Evolutionary conservation across 1,140 invertebrate genomes (phyloP).

Genomic region (Nilaparvata lugens): DNA sequence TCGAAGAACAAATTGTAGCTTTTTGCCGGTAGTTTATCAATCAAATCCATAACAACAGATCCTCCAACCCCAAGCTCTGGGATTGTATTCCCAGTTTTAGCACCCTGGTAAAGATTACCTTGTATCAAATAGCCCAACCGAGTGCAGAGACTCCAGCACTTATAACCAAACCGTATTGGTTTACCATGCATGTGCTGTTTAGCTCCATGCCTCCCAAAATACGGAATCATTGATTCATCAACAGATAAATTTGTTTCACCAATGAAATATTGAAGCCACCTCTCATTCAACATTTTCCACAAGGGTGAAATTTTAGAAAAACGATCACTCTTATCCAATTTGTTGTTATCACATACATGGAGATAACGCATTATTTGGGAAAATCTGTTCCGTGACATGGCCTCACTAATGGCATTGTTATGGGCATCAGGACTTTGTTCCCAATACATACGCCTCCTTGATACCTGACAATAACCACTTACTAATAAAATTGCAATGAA

Average conservation of each 20-base stretch:
- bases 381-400: no score
- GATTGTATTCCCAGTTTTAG: constrained; percentile 1
- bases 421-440: no score
- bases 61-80: constrained; percentile 24
- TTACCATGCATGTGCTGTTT: constrained; percentile 29
- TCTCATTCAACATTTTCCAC: constrained; percentile 16
- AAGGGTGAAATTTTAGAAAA: constrained; percentile 18
- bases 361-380: constrained; percentile 14
- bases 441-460: no score
- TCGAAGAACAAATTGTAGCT: constrained; percentile 21
- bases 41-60: constrained; percentile 24
- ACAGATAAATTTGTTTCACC: constrained; percentile 22
- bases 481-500: no score
- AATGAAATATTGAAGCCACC: constrained; percentile 22
- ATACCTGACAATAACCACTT: no score
- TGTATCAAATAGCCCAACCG: constrained; percentile 14
- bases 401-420: no score
- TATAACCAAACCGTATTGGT: constrained; percentile 18
- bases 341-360: constrained; percentile 15
- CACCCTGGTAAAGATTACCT: constrained; percentile 18
- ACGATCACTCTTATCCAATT: constrained; percentile 12
- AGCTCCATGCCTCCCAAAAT: constrained; percentile 24
- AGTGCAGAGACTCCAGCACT: constrained; percentile 14
- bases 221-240: constrained; percentile 29
- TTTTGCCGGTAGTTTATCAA: constrained; percentile 21